Base-by-base conservation (phyloP, 2,797 vertebrate species). In the Anabas testudineus region DNA sequence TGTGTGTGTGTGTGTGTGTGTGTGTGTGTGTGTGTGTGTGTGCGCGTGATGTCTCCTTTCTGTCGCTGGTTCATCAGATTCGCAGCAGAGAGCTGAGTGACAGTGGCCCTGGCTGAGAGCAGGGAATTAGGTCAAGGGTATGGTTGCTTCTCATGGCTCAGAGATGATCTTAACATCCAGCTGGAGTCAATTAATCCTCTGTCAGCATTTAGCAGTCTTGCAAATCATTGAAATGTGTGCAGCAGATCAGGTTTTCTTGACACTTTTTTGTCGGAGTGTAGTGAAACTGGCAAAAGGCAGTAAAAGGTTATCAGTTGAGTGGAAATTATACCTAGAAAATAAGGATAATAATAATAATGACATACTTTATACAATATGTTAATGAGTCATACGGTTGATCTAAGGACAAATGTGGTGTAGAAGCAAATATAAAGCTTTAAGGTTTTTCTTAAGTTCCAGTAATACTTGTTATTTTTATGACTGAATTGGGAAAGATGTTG, bases 101-200 rank as follows among this genome's bases (percentile, higher is more conserved):
- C 82, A 49, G 81, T 73, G 80, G 74, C 55, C 65, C 24, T 5
- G 52, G 43, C 71, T 75, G 79, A 78, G 48, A 72, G 82, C 56
- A 52, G 66, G 63, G 87, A 89, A 80, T 83, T 88, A 37, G 90
- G 89, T 91, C 90, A 92, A 90, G 88, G 91, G 75, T 87, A 83
- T 2, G 32, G 70, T 77, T n/a, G 67, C 55, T 71, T 80, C 78
- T 58, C 71, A 66, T 73, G 76, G 86, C 74, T 81, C 71, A 4
- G 70, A 47, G 75, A 85, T 39, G 76, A 61, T 83, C 78, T 87
- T 81, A 75, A 88, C 82, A 75, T 69, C 70, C 81, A 72, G 72
- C 63, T 7, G 1, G 72, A 52, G 56, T 82, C 78, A 69, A 76
- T 82, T 87, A 90, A 87, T 91, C 87, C 83, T 63, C 74, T 14